Percentiles rank a stretch among this genome's conserved stretches.
phyloP scores from a whole-genome alignment of 2,888 invertebrate genomes.

The Apoda limacodes region DNA sequence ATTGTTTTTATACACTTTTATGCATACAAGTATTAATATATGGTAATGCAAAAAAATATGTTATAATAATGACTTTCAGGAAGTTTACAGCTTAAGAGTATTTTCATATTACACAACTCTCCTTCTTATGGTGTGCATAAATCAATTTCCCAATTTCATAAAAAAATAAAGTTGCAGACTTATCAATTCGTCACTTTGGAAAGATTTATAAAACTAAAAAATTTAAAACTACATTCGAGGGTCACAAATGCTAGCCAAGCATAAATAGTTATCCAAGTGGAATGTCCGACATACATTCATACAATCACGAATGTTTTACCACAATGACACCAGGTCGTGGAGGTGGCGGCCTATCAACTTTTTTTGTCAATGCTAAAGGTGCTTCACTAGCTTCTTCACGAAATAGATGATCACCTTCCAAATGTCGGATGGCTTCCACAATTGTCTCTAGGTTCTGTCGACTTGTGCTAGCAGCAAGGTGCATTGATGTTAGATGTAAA shows the following conservation, averaged over 20 bases:
- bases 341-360: conserved; percentile 61
- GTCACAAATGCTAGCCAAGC: conserved; percentile 37
- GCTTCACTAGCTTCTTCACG: conserved; percentile 76
- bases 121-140: too few relatives aligned
- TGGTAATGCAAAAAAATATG: too few relatives aligned
- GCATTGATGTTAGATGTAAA: conserved; percentile 23
- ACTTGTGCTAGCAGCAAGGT: conserved; percentile 74
- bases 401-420: conserved; percentile 96
- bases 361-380: conserved; percentile 72
- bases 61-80: too few relatives aligned
- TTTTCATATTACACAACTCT: too few relatives aligned
- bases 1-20: too few relatives aligned
- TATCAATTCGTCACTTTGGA: conserved; percentile 66
- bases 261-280: not conserved
- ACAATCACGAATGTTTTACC: conserved; percentile 85
- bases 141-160: conserved; percentile 39
- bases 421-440: conserved; percentile 96
- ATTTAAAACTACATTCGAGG: conserved; percentile 63
- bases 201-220: conserved; percentile 58
- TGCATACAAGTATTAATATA: too few relatives aligned
- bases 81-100: too few relatives aligned
- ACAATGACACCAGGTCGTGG: conserved; percentile 91
- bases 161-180: conserved; percentile 61
- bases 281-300: conserved; percentile 28
- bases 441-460: conserved; percentile 97